Evolutionary conservation across 2,888 invertebrate species (phyloP).

Genomic region (Aradus depressus): DNA sequence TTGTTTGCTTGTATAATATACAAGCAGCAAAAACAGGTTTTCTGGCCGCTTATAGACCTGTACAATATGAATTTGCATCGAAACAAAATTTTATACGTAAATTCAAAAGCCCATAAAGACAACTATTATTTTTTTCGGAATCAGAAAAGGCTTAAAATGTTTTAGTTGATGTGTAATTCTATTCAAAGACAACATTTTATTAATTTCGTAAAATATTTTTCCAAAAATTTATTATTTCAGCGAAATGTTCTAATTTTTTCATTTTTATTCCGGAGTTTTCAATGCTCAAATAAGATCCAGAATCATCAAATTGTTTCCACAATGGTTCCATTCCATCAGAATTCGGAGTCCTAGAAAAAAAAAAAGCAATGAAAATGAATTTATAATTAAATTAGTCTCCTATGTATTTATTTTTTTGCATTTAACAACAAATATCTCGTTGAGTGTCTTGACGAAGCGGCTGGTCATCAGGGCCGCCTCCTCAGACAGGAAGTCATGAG

Average conservation of each 20-base stretch:
- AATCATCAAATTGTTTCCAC: conserved; percentile 1
- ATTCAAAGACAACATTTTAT: too few species aligned
- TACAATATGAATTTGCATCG: not conserved
- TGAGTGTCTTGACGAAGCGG: too few species aligned
- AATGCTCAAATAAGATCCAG: conserved; percentile 1
- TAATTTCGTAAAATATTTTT: too few species aligned
- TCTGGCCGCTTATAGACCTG: too few species aligned
- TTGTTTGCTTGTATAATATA: too few species aligned
- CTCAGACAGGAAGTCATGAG: too few species aligned
- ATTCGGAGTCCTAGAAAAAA: not conserved
- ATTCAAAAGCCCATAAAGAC: not conserved
- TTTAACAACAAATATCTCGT: too few species aligned
- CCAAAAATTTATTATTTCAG: conserved; percentile 6
- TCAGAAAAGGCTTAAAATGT: not conserved
- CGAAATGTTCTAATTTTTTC: not conserved
- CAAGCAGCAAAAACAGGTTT: too few species aligned
- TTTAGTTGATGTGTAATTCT: not conserved
- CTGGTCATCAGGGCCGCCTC: too few species aligned
- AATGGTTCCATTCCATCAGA: not conserved
- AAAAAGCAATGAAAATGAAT: not conserved
- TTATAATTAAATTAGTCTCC: not conserved
- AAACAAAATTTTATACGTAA: not conserved
- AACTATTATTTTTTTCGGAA: not conserved
- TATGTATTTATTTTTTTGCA: too few species aligned
- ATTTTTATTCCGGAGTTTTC: conserved; percentile 1